phyloP scores from a whole-genome alignment of 2,797 vertebrate genomes.

The Syngnathus rostellatus region DNA sequence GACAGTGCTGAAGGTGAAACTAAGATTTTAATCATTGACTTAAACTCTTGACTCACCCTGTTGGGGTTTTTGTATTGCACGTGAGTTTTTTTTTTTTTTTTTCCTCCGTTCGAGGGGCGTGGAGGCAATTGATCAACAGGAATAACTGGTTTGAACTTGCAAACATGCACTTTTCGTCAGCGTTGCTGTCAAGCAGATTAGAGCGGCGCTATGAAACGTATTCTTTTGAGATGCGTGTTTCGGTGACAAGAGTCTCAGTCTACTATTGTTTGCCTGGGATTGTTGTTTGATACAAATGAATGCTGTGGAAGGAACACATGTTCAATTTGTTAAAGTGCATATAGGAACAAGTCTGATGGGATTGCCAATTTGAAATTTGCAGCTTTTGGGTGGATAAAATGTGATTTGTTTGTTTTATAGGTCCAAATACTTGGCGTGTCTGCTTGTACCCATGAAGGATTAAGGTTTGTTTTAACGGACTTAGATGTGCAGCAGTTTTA shows the following conservation, averaged over 20 bases:
- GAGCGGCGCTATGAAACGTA: not conserved
- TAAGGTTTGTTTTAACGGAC: not conserved
- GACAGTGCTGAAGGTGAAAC: conserved; percentile 24
- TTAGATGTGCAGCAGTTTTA: not conserved
- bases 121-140: conserved; percentile 35
- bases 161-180: not conserved
- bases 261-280: not conserved
- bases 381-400: not conserved
- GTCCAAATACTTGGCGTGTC: not conserved
- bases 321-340: not conserved
- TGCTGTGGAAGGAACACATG: not conserved
- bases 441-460: not conserved
- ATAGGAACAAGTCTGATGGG: conserved; percentile 8
- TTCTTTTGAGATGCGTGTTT: not conserved
- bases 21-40: conserved; percentile 44
- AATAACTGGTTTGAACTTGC: conserved; percentile 47
- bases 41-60: conserved; percentile 28
- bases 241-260: not conserved
- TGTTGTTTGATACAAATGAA: not conserved
- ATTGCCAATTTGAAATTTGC: conserved; percentile 7
- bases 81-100: conserved; percentile 22
- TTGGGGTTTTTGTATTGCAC: conserved; percentile 39
- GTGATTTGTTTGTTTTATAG: not conserved
- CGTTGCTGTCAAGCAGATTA: not conserved
- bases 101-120: conserved; percentile 15